Evolutionary conservation across 1,140 invertebrate genomes (phyloP), one percentile per base, ranked within the genome.

Genomic region (Notospermus geniculatus): DNA sequence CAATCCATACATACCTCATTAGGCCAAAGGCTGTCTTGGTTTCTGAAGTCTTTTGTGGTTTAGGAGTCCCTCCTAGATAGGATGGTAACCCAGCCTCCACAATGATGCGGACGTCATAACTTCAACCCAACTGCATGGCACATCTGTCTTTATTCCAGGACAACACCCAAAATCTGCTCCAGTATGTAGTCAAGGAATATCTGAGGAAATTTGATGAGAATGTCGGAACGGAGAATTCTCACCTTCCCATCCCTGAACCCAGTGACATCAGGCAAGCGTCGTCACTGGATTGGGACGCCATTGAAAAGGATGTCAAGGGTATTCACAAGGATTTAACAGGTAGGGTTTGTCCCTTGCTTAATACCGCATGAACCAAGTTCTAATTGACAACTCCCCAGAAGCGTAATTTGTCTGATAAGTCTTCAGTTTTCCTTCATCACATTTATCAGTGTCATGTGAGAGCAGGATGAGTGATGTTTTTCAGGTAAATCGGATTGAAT

Each of bases 221-320:
- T 54, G 73, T 75, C 29, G 81, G 81, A 9, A 82, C 82, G 17
- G 76, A 79, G 15, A 77, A 81, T 52, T 79, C 81, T 7, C 79
- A 86, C 7, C 79, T 95, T 61, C 93, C 94, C 0, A 83, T 96
- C 57, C 94, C 94, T 1, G 93, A 97, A 78, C 91, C 93, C 0
- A 89, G 90, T 41, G 93, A 97, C 82, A 87, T 97, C 55, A 86
- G 89, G 67, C 87, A 91, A 71, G 91, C 92, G 1, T 85, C 88
- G 1, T 85, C 86, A 2, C 86, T 97, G 15, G 89, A 91, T 77
- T 97, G 97, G 82, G 91, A 94, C 52, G 91, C 94, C 60, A 85
- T 95, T 17, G 84, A 87, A 28, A 82, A 80, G 36, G 89, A 93
- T 71, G 83, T 97, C 1, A 83, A 85, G 5, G 86, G 75, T 70